These are phyloP conservation scores for Diplodus puntazzo DNA, from an alignment of 2,797 vertebrate genomes.

Conservation along the genomic window DNA sequence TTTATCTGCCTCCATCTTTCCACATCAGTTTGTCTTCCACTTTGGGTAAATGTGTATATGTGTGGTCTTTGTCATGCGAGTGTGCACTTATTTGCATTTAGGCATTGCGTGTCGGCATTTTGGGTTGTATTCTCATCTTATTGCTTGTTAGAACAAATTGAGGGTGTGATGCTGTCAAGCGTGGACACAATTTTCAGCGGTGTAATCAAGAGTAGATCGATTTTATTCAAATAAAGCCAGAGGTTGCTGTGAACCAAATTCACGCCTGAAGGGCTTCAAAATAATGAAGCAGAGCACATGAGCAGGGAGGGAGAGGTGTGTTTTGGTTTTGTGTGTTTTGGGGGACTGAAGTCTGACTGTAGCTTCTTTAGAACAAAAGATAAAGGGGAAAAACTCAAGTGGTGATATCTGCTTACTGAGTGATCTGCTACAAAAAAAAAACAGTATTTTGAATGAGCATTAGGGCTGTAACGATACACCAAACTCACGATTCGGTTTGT, in stretches of 20 bases:
- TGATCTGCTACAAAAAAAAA: background rate
- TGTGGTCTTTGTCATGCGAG: background rate
- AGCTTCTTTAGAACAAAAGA: constrained; percentile 4
- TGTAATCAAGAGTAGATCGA: constrained; percentile 67
- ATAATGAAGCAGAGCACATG: constrained; percentile 56
- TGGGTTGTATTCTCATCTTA: constrained; percentile 44
- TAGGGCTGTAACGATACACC: too few relatives aligned
- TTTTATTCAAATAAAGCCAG: constrained; percentile 69
- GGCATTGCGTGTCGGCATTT: constrained; percentile 14
- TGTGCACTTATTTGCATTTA: constrained; percentile 39
- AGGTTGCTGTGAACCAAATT: constrained; percentile 49
- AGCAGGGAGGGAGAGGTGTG: constrained; percentile 12
- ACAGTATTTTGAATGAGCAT: background rate
- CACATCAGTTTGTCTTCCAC: constrained; percentile 11
- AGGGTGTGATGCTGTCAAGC: constrained; percentile 65
- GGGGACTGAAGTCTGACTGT: constrained; percentile 13
- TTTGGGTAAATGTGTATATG: background rate
- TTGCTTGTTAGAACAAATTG: constrained; percentile 73
- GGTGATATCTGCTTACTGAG: background rate
- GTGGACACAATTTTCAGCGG: constrained; percentile 58
- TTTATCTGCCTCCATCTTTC: constrained; percentile 42
- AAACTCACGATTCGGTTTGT: too few relatives aligned
- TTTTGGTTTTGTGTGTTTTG: constrained; percentile 29
- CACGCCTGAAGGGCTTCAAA: constrained; percentile 51
- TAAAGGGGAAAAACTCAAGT: background rate